Conservation (phyloP, 2,888 invertebrate genomes). For the Sinohyriopsis cumingii region DNA sequence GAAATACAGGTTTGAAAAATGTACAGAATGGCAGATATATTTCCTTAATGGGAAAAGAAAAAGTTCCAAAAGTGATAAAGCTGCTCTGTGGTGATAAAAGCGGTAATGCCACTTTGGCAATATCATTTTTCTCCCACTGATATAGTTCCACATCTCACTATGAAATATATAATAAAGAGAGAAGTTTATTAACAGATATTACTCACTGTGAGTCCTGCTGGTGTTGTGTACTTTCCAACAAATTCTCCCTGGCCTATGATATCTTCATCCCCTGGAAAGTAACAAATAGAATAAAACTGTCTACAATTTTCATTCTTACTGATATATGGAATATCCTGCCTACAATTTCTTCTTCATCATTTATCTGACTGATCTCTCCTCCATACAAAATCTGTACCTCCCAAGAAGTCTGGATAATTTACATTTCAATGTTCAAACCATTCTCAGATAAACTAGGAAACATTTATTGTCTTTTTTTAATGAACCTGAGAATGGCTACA, state of each 20-base stretch:
- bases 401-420: neutral
- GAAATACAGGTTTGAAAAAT: too few relatives aligned
- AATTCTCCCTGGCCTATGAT: constrained; percentile 40
- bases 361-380: neutral
- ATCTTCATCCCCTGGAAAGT: constrained; percentile 3
- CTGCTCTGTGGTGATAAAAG: too few relatives aligned
- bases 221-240: constrained; percentile 85
- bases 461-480: too few relatives aligned
- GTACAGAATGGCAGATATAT: too few relatives aligned
- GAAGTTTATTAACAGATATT: too few relatives aligned
- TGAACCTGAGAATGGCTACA: too few relatives aligned
- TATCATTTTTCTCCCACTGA: too few relatives aligned
- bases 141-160: too few relatives aligned
- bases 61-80: too few relatives aligned
- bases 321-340: neutral
- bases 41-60: too few relatives aligned
- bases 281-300: neutral
- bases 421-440: neutral
- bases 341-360: neutral
- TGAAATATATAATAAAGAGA: too few relatives aligned
- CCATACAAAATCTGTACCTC: neutral
- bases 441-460: constrained; percentile 1
- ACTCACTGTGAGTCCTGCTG: constrained; percentile 69
- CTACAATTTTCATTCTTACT: neutral
- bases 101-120: too few relatives aligned